Percentiles rank a stretch among this genome's conserved stretches.
These are phyloP conservation scores for Dermatemys mawii DNA, from an alignment of 2,113 vertebrate species.

Conservation along the genomic window DNA sequence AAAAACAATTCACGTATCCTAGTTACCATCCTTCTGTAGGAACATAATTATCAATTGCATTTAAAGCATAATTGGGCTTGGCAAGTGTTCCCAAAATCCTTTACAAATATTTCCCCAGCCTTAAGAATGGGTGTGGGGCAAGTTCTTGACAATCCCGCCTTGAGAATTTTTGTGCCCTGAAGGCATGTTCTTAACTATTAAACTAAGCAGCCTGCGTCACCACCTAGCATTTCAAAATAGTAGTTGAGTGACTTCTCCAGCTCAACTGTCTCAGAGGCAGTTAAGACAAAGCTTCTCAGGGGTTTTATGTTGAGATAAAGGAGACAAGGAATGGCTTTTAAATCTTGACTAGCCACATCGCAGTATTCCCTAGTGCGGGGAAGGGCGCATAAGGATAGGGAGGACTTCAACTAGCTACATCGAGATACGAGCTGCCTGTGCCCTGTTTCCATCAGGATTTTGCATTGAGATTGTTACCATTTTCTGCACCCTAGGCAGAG, in stretches of 20 bases:
- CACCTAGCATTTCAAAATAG: conserved; percentile 62
- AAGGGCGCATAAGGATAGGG: neutral
- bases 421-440: neutral
- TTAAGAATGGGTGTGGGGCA: conserved; percentile 33
- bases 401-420: neutral
- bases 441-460: neutral
- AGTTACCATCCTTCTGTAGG: conserved; percentile 55
- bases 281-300: neutral
- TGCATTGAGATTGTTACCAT: neutral
- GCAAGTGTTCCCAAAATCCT: conserved; percentile 54
- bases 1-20: conserved; percentile 54
- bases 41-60: conserved; percentile 67
- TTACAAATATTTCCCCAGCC: conserved; percentile 50
- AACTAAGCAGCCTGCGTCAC: conserved; percentile 25
- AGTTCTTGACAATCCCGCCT: conserved; percentile 16
- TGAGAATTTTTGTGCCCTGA: conserved; percentile 20
- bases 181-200: conserved; percentile 39
- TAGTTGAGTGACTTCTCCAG: conserved; percentile 13
- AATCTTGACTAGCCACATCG: neutral
- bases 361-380: neutral
- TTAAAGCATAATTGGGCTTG: conserved; percentile 66
- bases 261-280: conserved; percentile 16
- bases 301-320: neutral
- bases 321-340: neutral
- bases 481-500: neutral